phyloP scores from a whole-genome alignment of 1,140 invertebrate genomes.

The Drosophila kurseongensis region DNA sequence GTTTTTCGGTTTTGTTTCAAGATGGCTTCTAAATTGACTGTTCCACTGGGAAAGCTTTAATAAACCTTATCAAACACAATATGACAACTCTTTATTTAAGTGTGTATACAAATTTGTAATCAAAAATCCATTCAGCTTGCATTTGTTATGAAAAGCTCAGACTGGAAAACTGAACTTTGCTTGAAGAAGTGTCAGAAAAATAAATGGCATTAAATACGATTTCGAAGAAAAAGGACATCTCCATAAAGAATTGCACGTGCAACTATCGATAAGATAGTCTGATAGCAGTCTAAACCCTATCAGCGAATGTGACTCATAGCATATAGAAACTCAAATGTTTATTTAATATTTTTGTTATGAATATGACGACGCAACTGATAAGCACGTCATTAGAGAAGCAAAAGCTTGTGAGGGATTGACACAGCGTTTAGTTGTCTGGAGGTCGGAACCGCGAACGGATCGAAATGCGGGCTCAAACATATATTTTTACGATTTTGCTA shows the following conservation, averaged over 20 bases:
- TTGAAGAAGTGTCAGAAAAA: neutral
- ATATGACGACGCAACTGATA: slow-evolving; percentile 4
- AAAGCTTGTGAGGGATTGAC: neutral
- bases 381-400: slow-evolving; percentile 2
- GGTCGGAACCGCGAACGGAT: slow-evolving; percentile 4
- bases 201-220: neutral
- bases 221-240: neutral
- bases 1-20: neutral
- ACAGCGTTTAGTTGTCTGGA: slow-evolving; percentile 11
- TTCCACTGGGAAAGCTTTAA: too few species aligned
- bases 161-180: too few species aligned
- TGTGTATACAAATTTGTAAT: neutral
- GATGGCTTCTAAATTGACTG: too few species aligned
- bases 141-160: too few species aligned
- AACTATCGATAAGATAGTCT: neutral
- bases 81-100: too few species aligned
- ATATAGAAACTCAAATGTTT: neutral
- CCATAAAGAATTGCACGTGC: neutral
- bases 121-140: neutral
- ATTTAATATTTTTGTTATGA: neutral
- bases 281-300: neutral
- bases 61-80: too few species aligned
- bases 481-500: neutral
- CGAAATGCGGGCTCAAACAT: slow-evolving; percentile 16
- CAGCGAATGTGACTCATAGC: neutral